phyloP scores from a whole-genome alignment of 2,113 vertebrate genomes.

The Solenodon paradoxus region DNA sequence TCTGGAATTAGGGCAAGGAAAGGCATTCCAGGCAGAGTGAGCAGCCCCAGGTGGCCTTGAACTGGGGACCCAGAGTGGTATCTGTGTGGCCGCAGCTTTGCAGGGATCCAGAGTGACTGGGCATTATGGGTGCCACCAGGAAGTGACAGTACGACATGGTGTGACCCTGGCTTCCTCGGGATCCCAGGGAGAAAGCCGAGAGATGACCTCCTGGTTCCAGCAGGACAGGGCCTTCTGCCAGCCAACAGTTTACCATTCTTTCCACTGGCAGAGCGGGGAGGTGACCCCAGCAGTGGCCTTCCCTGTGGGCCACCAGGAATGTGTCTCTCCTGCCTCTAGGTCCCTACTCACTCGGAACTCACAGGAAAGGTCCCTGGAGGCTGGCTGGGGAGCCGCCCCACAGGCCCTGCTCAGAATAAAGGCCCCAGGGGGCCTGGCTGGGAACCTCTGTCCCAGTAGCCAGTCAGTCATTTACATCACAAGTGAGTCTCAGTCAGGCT shows the following conservation, averaged over 20 bases:
- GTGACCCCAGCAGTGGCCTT: not conserved
- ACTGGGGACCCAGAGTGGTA: too few relatives aligned
- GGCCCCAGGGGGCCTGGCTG: not conserved
- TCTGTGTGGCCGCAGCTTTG: not conserved
- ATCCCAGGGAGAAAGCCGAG: not conserved
- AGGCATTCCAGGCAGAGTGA: not conserved
- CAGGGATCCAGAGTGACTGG: not conserved
- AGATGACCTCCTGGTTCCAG: not conserved
- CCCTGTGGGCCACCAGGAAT: not conserved
- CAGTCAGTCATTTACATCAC: constrained; percentile 17
- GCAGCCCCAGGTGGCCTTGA: not conserved
- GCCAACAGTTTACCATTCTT: not conserved
- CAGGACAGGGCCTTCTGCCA: not conserved
- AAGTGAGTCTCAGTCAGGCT: not conserved
- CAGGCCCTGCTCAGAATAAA: not conserved
- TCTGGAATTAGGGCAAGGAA: not conserved
- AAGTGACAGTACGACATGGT: rapidly evolving
- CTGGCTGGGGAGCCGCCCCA: not conserved
- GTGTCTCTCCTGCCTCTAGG: not conserved
- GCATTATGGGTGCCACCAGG: not conserved
- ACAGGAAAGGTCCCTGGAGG: not conserved
- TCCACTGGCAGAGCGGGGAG: rapidly evolving
- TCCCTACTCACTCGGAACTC: not conserved
- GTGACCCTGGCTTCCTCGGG: not conserved
- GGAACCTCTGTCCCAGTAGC: not conserved